Evolutionary conservation across 2,113 vertebrate species (phyloP).

Genomic region (Lepidothrix coronata): DNA sequence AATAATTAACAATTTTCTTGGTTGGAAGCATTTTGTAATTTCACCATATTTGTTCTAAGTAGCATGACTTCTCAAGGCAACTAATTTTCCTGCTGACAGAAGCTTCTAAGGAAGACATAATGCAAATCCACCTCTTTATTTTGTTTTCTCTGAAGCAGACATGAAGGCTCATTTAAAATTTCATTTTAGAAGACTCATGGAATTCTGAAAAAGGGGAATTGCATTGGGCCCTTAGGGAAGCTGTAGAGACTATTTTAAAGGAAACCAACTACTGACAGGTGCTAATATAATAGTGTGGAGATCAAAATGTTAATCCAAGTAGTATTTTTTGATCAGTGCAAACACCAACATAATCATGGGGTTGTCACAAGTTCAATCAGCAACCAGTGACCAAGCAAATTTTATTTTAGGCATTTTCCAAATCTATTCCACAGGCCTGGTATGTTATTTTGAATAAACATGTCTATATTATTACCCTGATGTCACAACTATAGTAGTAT

Average conservation of each 20-base stretch:
- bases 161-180: background rate
- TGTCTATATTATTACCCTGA: background rate
- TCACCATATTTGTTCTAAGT: background rate
- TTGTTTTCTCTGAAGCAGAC: background rate
- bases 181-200: background rate
- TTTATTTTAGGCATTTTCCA: background rate
- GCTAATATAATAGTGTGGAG: background rate
- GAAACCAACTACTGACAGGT: background rate
- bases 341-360: background rate
- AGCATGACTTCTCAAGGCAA: background rate
- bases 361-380: background rate
- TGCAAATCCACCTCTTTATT: background rate
- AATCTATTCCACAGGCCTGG: background rate
- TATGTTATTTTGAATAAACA: background rate
- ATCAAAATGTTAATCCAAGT: background rate
- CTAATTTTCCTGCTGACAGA: background rate
- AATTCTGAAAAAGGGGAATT: background rate
- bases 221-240: background rate
- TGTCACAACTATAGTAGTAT: constrained; percentile 4
- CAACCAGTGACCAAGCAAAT: background rate
- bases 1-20: background rate
- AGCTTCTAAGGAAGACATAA: background rate
- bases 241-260: background rate
- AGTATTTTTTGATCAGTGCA: background rate
- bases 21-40: background rate